Conservation (phyloP, 2,113 vertebrate species). For the Potamarius usumacintae region DNA sequence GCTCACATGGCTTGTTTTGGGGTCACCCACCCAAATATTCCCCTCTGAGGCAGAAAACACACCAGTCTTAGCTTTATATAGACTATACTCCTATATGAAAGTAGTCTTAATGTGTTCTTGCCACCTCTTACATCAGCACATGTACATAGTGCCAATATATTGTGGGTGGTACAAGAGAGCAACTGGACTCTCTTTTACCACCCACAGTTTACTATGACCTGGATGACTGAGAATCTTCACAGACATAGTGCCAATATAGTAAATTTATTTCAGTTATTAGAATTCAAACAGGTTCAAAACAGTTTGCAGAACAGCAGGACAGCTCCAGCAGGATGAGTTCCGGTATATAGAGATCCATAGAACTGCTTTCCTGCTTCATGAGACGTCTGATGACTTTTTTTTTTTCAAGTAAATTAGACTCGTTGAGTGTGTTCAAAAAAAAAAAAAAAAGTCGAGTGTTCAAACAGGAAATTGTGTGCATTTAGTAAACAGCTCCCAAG, state of each 20-base stretch:
- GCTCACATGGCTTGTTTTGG: neutral
- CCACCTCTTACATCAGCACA: slow-evolving; percentile 1
- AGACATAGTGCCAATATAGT: neutral
- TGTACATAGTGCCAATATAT: neutral
- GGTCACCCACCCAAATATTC: neutral
- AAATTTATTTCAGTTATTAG: neutral
- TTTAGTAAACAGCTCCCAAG: slow-evolving; percentile 9
- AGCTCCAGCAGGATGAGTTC: neutral
- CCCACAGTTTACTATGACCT: too few species aligned
- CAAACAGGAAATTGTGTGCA: slow-evolving; percentile 12
- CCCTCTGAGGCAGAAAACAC: neutral
- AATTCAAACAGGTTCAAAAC: neutral
- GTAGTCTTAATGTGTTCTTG: neutral
- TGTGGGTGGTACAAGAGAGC: too few species aligned
- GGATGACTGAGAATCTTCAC: too few species aligned
- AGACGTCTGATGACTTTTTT: neutral
- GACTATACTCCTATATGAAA: neutral
- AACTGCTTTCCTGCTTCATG: neutral
- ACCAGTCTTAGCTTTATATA: neutral
- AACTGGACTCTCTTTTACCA: too few species aligned
- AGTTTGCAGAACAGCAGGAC: neutral
- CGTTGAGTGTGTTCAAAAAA: neutral
- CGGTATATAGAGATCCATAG: neutral
- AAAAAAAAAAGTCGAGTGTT: neutral
- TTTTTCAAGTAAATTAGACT: neutral